Evolutionary conservation across 2,888 invertebrate genomes (phyloP).

Genomic region (Schizotus pectinicornis): DNA sequence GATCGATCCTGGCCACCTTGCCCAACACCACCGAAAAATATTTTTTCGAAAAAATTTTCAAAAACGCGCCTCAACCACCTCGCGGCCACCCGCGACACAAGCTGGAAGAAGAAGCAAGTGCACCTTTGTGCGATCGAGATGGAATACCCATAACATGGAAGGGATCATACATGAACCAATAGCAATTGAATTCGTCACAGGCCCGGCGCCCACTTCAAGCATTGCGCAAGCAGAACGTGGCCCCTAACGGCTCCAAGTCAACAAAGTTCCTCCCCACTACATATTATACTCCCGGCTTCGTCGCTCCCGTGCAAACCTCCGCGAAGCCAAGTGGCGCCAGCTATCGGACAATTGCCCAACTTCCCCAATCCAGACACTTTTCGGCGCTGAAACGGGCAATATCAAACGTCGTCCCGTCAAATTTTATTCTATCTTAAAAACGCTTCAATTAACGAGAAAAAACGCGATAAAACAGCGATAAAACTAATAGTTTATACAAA

Average conservation of each 20-base stretch:
- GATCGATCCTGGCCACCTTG: not conserved
- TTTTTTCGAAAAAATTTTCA: not conserved
- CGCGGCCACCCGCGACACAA: not conserved
- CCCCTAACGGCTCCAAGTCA: conserved; percentile 51
- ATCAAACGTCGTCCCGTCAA: conserved; percentile 58
- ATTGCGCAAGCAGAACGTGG: conserved; percentile 57
- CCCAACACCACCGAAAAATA: not conserved
- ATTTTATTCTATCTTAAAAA: conserved; percentile 47
- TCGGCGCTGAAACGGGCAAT: conserved; percentile 63
- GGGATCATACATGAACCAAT: conserved; percentile 64
- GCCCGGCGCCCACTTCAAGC: conserved; percentile 57
- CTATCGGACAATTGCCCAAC: conserved; percentile 59
- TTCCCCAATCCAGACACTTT: conserved; percentile 59
- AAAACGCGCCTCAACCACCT: not conserved
- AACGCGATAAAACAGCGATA: conserved; percentile 33
- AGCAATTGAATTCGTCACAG: conserved; percentile 67
- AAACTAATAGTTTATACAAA: conserved; percentile 45
- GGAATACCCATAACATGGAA: conserved; percentile 49
- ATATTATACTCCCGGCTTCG: conserved; percentile 40
- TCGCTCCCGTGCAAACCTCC: conserved; percentile 40
- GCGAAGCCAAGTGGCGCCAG: conserved; percentile 56
- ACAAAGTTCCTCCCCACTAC: conserved; percentile 48
- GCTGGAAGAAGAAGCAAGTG: conserved; percentile 13
- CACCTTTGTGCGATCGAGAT: conserved; percentile 18
- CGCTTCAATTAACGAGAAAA: conserved; percentile 54